Base-by-base conservation (phyloP, 1,140 invertebrate species). In the Rhizoglyphus robini region DNA sequence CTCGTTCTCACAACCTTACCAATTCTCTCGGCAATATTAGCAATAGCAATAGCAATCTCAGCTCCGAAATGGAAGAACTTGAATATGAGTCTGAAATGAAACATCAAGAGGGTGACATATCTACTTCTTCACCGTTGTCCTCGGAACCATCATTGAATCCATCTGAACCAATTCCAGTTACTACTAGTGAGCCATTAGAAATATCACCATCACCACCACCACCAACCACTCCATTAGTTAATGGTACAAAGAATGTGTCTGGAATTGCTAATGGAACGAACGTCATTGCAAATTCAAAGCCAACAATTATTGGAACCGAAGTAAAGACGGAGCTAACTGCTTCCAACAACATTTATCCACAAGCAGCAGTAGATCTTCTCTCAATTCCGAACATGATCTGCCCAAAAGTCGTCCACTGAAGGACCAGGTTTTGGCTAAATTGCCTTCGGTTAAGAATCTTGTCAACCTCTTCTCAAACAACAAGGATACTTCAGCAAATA, bases 361-460 rank as follows among this genome's bases (percentile, higher is more conserved):
- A 20, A 51, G 3, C 18, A 18, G 36, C 8, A 41, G 36, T n/a
- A n/a, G n/a, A n/a, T n/a, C n/a, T n/a, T n/a, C n/a, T n/a, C n/a
- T n/a, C n/a, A n/a, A n/a, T n/a, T n/a, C n/a, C n/a, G n/a, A n/a
- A n/a, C n/a, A 41, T 11, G 36, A 41, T 18, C 8, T 41, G 31
- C 15, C 30, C 31, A 60, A 60, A 27, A 29, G 13, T 29, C 58
- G 27, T 30, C 27, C n/a, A 2, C 30, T 34, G 30, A 60, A 60
- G 15, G 27, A 60, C 31, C 25, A 4, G 25, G 25, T 4, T n/a
- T 3, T 60, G 29, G 58, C 27, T 8, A 60, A 32, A 46, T 60
- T 60, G 15, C 58, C 58, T 3, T 60, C 58, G 31, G 51, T 54
- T 11, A 54, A 54, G 51, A 54, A 54, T 32, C 20, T 54, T 8